Evolutionary conservation across 2,888 invertebrate species (phyloP), one percentile per base, ranked within the genome.

Genomic region (Seira sanloemensis): DNA sequence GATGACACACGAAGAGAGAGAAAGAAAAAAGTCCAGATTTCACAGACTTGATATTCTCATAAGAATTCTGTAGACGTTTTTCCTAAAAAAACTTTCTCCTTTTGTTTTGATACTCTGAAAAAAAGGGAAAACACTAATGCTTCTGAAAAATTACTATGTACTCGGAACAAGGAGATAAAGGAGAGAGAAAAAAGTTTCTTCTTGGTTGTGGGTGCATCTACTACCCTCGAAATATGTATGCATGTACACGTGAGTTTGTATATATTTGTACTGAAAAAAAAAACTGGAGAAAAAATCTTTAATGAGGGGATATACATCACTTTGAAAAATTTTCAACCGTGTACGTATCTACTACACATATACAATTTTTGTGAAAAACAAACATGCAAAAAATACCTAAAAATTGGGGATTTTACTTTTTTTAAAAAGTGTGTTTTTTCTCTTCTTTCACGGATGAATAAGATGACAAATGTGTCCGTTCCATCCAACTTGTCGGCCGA

Each of bases 131-230:
- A 12, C 37, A 37, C 37, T 58, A 58, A 58, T 58, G 58, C 58
- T 18, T 58, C 58, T 58, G 58, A 58, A 58, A 58, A 58, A 58
- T 58, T 5, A n/a, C 58, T 58, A 16, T 58, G 58, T 18, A 58
- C 4, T 12, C 12, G 37, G 37, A 7, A 37, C 37, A 37, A 58
- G n/a, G n/a, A n/a, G n/a, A n/a, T n/a, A 50, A 66, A 79, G 46
- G 71, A 71, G 54, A 72, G 27, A 65, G 23, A 67, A 58, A 18
- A 73, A 68, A 58, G 74, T 54, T 58, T 12, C n/a, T 58, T 58
- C n/a, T 58, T n/a, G n/a, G n/a, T n/a, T 18, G 18, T 18, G 58
- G 18, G 18, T 12, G 37, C 37, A 37, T 37, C 37, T 37, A 37
- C 37, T 5, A 37, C 5, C 5, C 37, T n/a, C n/a, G n/a, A n/a